These are phyloP conservation scores for Sclerodermus sp. DNA, from an alignment of 2,888 invertebrate species.

Conservation along the genomic window DNA sequence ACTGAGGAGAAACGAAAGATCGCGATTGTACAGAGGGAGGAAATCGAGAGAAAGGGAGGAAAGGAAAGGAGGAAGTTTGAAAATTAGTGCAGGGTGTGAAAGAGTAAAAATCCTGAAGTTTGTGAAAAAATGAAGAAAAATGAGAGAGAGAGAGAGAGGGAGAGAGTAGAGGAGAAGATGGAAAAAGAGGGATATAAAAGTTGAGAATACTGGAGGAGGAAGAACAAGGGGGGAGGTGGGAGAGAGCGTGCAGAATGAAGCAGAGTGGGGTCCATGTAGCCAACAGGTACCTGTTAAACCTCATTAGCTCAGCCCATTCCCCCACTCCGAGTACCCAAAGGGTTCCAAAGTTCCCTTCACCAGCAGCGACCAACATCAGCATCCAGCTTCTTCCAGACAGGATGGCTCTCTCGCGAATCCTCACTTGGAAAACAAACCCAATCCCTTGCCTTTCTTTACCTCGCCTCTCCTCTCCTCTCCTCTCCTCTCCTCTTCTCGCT, in stretches of 20 bases:
- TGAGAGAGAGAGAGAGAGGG: slow-evolving; percentile 15
- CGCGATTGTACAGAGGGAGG: too few relatives aligned
- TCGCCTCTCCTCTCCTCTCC: too few relatives aligned
- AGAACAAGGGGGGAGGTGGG: slow-evolving; percentile 11
- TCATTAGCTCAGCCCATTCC: slow-evolving; percentile 48
- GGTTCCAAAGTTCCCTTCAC: slow-evolving; percentile 34
- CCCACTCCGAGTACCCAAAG: slow-evolving; percentile 34
- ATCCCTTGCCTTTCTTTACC: too few relatives aligned
- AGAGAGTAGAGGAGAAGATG: slow-evolving; percentile 4
- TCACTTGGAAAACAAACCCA: too few relatives aligned
- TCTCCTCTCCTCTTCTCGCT: too few relatives aligned
- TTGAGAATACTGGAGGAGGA: slow-evolving; percentile 6
- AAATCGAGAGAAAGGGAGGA: slow-evolving; percentile 19
- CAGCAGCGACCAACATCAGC: slow-evolving; percentile 9
- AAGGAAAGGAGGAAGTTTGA: too few relatives aligned
- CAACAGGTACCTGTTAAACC: slow-evolving; percentile 47
- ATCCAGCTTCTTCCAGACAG: slow-evolving; percentile 14
- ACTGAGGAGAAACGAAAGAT: too few relatives aligned
- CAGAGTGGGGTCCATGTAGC: slow-evolving; percentile 47
- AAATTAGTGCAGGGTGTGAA: too few relatives aligned
- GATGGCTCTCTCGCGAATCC: too few relatives aligned
- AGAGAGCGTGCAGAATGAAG: slow-evolving; percentile 10
- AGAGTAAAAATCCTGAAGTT: too few relatives aligned
- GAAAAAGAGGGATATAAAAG: slow-evolving; percentile 5
- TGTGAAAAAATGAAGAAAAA: slow-evolving; percentile 4